These are phyloP conservation scores for Tetramorium bicarinatum DNA, from an alignment of 2,888 invertebrate genomes.

Conservation along the genomic window DNA sequence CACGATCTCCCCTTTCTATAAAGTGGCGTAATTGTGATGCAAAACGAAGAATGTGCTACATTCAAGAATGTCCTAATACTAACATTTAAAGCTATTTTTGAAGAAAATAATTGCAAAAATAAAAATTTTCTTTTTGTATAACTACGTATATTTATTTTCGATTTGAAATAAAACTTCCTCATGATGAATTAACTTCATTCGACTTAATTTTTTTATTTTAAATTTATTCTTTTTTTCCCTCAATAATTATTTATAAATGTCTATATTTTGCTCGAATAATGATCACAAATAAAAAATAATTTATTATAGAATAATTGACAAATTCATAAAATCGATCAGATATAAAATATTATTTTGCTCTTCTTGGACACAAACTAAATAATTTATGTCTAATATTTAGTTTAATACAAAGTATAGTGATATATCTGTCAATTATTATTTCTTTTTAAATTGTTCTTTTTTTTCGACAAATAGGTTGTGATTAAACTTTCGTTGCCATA, in stretches of 20 bases:
- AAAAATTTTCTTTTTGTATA: background rate
- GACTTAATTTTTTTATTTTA: background rate
- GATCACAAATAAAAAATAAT: background rate
- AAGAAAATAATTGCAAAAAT: background rate
- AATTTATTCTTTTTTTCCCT: background rate
- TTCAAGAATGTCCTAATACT: background rate
- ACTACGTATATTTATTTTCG: background rate
- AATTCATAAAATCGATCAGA: background rate
- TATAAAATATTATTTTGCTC: background rate
- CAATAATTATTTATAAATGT: background rate
- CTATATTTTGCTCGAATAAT: background rate
- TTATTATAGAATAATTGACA: background rate
- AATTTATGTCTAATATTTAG: background rate
- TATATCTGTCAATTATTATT: background rate
- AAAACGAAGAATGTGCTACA: background rate
- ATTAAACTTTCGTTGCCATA: background rate
- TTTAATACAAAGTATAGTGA: background rate
- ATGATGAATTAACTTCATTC: background rate
- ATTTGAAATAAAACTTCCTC: constrained; percentile 11
- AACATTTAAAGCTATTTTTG: background rate
- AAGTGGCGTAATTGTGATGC: background rate
- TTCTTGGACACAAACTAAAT: background rate
- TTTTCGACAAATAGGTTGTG: background rate
- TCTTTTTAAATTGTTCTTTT: background rate
- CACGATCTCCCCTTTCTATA: background rate